phyloP scores from a whole-genome alignment of 2,888 invertebrate genomes.

The Drosophila limbata region DNA sequence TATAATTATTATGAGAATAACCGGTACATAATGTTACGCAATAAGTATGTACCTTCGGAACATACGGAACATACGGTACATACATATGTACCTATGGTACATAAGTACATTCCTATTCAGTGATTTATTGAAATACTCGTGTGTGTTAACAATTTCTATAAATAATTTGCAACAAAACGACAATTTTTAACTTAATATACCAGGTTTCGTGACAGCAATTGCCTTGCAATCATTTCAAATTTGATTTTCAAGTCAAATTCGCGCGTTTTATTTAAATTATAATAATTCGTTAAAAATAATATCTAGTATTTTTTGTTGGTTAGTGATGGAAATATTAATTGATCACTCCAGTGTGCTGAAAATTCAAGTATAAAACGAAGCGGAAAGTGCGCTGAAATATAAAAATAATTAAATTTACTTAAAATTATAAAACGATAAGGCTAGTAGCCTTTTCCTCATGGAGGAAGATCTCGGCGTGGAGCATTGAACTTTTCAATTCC shows the following conservation, averaged over 20 bases:
- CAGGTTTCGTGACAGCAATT: constrained; percentile 12
- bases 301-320: constrained; percentile 6
- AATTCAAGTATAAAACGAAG: neutral
- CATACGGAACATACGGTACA: constrained; percentile 9
- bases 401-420: neutral
- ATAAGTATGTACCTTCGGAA: constrained; percentile 18
- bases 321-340: neutral
- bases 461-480: neutral
- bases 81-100: neutral
- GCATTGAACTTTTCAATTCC: constrained; percentile 4
- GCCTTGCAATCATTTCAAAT: constrained; percentile 7
- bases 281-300: neutral
- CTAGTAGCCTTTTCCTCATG: too few species aligned
- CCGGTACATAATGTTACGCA: constrained; percentile 46
- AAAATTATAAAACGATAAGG: neutral
- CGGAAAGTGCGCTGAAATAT: neutral
- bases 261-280: constrained; percentile 13
- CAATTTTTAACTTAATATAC: constrained; percentile 17
- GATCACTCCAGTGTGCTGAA: neutral
- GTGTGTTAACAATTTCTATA: constrained; percentile 27
- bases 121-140: constrained; percentile 1
- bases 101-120: too few species aligned
- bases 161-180: constrained; percentile 24
- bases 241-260: constrained; percentile 19
- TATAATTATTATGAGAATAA: constrained; percentile 24